These are phyloP conservation scores for Larimichthys polyactis DNA, from an alignment of 2,113 vertebrate genomes.

Conservation along the genomic window DNA sequence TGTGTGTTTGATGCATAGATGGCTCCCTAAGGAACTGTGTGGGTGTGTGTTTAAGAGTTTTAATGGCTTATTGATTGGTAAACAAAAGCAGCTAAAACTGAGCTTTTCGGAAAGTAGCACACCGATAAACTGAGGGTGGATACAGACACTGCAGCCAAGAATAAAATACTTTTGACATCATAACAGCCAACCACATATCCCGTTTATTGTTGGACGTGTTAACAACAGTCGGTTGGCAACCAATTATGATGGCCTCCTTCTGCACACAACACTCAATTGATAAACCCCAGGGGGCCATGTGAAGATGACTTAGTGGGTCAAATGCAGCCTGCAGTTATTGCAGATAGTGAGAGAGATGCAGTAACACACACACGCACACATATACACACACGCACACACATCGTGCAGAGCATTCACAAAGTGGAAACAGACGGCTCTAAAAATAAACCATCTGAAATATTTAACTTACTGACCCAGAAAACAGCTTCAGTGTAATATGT, in stretches of 20 bases:
- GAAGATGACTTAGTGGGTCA: constrained; percentile 85
- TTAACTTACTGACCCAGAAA: constrained; percentile 88
- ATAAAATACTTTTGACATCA: not conserved
- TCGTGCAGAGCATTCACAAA: constrained; percentile 64
- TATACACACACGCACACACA: constrained; percentile 18
- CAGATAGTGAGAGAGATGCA: constrained; percentile 56
- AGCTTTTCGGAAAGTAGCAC: not conserved
- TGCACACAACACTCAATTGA: constrained; percentile 66
- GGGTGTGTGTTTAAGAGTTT: not conserved
- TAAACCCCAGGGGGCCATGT: constrained; percentile 68
- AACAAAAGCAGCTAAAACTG: not conserved
- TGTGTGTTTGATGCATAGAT: not conserved
- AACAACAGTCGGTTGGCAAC: constrained; percentile 34
- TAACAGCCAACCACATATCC: not conserved
- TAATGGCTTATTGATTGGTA: constrained; percentile 16
- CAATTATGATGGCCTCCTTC: constrained; percentile 56
- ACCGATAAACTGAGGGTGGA: not conserved
- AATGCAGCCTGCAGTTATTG: constrained; percentile 80
- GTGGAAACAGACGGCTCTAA: constrained; percentile 83
- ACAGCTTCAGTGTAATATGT: constrained; percentile 78
- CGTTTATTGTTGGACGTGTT: constrained; percentile 12
- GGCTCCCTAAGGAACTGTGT: not conserved
- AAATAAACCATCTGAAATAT: constrained; percentile 88
- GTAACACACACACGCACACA: constrained; percentile 27
- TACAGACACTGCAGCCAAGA: not conserved